Percentiles rank a stretch among this genome's conserved stretches.
Conservation (phyloP, 2,797 vertebrate species). For the Anguilla pacifica region DNA sequence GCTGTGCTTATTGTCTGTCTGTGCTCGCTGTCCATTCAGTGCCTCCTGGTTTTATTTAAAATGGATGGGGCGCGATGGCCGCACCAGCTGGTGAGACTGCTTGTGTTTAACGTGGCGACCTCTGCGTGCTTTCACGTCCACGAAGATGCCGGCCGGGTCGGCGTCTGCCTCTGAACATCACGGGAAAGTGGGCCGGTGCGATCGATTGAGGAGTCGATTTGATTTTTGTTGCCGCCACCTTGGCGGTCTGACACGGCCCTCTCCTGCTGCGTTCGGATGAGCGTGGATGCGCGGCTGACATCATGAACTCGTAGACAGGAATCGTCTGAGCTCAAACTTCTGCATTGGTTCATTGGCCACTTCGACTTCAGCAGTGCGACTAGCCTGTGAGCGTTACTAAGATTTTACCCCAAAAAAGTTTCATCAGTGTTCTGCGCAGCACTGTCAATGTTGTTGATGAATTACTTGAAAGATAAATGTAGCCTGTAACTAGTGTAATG, state of each 20-base stretch:
- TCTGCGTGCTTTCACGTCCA: background rate
- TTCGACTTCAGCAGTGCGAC: background rate
- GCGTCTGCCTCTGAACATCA: too few species aligned
- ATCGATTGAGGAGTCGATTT: background rate
- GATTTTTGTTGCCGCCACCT: constrained; percentile 39
- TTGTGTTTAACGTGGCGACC: background rate
- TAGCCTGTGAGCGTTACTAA: background rate
- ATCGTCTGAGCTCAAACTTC: background rate
- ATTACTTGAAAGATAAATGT: background rate
- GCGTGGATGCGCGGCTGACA: background rate
- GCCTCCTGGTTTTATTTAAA: constrained; percentile 41
- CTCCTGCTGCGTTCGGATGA: background rate
- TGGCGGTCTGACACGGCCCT: constrained; percentile 35
- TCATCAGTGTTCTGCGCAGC: background rate
- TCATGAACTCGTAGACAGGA: background rate
- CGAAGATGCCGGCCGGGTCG: background rate
- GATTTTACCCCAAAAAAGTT: background rate
- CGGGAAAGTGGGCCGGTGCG: too few species aligned
- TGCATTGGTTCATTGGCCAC: background rate
- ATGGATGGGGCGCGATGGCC: constrained; percentile 34
- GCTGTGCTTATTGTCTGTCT: constrained; percentile 54
- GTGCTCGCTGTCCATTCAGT: constrained; percentile 51
- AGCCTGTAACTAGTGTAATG: background rate
- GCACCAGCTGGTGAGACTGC: constrained; percentile 22
- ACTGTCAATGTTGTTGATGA: background rate